Evolutionary conservation across 2,113 vertebrate species (phyloP), one percentile per base, ranked within the genome.

Genomic region (Catharus fuscescens): DNA sequence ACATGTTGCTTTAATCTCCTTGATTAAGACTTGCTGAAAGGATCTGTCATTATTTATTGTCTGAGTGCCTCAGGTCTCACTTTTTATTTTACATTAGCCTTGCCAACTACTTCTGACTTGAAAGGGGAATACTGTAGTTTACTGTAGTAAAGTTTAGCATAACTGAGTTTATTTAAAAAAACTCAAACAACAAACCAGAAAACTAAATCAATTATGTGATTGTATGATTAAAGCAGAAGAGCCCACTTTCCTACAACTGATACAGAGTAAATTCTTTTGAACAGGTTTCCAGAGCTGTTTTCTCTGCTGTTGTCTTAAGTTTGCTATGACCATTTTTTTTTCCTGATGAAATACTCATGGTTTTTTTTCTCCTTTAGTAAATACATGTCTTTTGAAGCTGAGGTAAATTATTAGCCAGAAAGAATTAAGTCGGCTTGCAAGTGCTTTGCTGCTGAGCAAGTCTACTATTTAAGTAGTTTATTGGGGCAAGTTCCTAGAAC

Each of bases 11-110:
- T 98, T 99, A 99, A 98, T 99, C 98, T 98, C 91, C 57, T 97
- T 98, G 98, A 98, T 99, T 98, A 99, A 98, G 97, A 98, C 90
- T 96, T 97, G 98, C 98, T 99, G 98, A 99, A 98, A 99, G 98
- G 95, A 97, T 97, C 66, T 97, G 97, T 97, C 98, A 83, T 97
- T 98, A 98, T 98, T 98, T 98, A 98, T 98, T 97, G 80, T 98
- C 97, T 97, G 93, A 94, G 64, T 96, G 97, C 98, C 96, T 92
- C 95, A 93, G 96, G 93, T 97, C 80, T 72, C 92, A 71, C 86
- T 94, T 98, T 96, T 97, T 96, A 62, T 94, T 96, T 95, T 87
- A 94, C 61, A 53, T 97, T 97, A 93, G 87, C 93, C 65, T 40
- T 86, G 88, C 85, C 80, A 94, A 64, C 91, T 90, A 32, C 70